phyloP scores from a whole-genome alignment of 53 echinoderm and acorn worm genomes.

The Antedon mediterranea region DNA sequence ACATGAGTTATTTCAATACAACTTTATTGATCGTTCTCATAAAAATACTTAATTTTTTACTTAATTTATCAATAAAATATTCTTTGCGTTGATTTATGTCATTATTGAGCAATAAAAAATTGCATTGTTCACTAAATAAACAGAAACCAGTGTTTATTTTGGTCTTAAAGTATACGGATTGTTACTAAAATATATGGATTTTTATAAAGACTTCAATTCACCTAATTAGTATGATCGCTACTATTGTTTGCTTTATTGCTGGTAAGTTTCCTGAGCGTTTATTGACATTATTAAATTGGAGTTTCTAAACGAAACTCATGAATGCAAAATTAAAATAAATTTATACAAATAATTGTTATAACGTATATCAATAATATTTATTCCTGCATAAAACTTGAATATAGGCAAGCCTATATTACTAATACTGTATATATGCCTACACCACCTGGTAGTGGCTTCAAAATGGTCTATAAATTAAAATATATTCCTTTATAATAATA shows the following conservation, averaged over 20 bases:
- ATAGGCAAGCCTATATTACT: too few species aligned
- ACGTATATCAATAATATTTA: too few species aligned
- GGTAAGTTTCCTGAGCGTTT: not conserved
- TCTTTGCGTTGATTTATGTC: not conserved
- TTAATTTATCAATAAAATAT: not conserved
- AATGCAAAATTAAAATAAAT: not conserved
- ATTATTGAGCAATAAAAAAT: not conserved
- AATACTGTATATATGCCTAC: too few species aligned
- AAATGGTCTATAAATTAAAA: too few species aligned
- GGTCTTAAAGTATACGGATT: not conserved
- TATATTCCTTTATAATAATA: too few species aligned
- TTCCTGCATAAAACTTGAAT: too few species aligned
- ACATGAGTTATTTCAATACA: not conserved
- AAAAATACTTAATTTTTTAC: not conserved
- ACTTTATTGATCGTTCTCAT: not conserved
- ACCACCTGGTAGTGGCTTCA: too few species aligned
- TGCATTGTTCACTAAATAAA: not conserved
- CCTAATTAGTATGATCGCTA: not conserved
- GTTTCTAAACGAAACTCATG: not conserved
- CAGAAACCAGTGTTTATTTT: not conserved
- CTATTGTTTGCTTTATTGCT: not conserved
- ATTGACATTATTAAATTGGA: not conserved
- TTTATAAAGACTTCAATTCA: not conserved
- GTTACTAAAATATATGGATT: not conserved
- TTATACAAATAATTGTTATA: too few species aligned